Conservation (phyloP, 2,888 invertebrate genomes). For the Carpatolechia fugitivella region DNA sequence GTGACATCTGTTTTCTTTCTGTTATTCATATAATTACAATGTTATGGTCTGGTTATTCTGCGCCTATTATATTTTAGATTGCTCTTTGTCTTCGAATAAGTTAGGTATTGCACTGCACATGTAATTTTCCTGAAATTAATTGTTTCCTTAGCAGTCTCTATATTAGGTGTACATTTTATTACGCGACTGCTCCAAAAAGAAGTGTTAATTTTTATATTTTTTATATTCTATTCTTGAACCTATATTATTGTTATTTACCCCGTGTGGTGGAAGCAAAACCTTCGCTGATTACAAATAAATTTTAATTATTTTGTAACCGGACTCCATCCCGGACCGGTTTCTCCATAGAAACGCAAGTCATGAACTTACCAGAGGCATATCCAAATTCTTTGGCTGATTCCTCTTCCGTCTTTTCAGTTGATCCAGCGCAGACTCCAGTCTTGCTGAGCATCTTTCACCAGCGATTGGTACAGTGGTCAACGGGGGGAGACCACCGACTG, state of each 20-base stretch:
- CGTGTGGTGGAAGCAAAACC: too few species aligned
- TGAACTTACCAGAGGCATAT: slow-evolving; percentile 58
- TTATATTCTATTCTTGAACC: too few species aligned
- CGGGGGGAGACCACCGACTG: slow-evolving; percentile 54
- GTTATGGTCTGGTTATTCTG: background rate
- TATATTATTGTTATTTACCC: too few species aligned
- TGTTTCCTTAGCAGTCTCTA: too few species aligned
- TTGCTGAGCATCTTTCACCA: slow-evolving; percentile 81
- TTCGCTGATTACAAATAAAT: too few species aligned
- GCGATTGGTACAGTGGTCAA: slow-evolving; percentile 59
- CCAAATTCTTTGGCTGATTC: slow-evolving; percentile 71
- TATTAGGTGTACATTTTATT: too few species aligned
- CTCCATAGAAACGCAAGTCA: too few species aligned
- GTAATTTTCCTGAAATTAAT: background rate
- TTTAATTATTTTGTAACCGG: too few species aligned
- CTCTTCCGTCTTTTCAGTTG: slow-evolving; percentile 80
- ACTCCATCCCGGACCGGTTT: too few species aligned
- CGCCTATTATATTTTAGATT: background rate
- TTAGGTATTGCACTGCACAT: background rate
- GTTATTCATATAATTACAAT: background rate
- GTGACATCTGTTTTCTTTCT: background rate
- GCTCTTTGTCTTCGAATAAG: background rate
- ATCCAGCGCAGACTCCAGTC: slow-evolving; percentile 83
- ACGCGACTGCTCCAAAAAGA: too few species aligned
- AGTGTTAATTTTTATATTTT: too few species aligned